phyloP scores from a whole-genome alignment of 2,113 vertebrate species.

The Neolamprologus caudopunctatus region DNA sequence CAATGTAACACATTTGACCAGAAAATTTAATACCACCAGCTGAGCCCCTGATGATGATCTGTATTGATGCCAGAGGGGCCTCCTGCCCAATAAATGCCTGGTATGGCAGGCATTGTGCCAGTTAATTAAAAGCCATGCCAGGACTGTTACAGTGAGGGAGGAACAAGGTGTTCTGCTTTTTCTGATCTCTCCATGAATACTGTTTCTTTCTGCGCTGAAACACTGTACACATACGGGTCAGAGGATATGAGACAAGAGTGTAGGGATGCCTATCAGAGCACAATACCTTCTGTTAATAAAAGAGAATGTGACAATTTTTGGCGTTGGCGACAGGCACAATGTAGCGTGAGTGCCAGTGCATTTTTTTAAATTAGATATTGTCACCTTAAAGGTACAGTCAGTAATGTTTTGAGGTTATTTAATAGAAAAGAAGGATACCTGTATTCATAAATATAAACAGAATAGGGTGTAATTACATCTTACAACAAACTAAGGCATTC shows the following conservation, averaged over 20 bases:
- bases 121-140: slow-evolving; percentile 60
- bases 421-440: neutral
- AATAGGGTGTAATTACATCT: neutral
- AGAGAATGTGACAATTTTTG: neutral
- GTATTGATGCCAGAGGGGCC: slow-evolving; percentile 39
- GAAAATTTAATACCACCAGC: slow-evolving; percentile 5
- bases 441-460: neutral
- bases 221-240: neutral
- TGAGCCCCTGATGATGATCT: slow-evolving; percentile 43
- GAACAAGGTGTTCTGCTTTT: slow-evolving; percentile 54
- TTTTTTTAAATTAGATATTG: neutral
- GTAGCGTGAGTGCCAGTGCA: neutral
- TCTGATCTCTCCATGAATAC: neutral
- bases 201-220: neutral
- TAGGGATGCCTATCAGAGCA: neutral
- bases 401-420: neutral
- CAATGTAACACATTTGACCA: neutral
- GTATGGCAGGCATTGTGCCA: slow-evolving; percentile 39
- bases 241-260: neutral
- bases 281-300: neutral
- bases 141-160: slow-evolving; percentile 23
- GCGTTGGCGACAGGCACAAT: neutral
- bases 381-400: neutral
- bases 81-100: slow-evolving; percentile 38
- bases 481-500: neutral